phyloP scores from a whole-genome alignment of 2,113 vertebrate genomes.

The Nothocercus nigrocapillus region DNA sequence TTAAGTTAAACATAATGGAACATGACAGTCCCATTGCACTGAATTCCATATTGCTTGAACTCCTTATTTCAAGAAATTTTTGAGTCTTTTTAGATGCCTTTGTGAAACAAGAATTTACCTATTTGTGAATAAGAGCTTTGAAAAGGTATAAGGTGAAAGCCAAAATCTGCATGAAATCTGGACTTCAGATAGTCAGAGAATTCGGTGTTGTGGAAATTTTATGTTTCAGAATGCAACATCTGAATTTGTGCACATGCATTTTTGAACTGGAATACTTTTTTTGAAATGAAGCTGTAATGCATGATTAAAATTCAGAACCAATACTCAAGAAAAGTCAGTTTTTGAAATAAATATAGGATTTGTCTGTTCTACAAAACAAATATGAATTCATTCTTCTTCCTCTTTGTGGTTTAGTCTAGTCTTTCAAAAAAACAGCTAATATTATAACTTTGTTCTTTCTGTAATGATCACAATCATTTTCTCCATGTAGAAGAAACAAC shows the following conservation, averaged over 20 bases:
- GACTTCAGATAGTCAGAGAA: not conserved
- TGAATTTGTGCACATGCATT: not conserved
- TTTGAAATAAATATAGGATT: not conserved
- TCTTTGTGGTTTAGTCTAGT: conserved; percentile 6
- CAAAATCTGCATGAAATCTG: not conserved
- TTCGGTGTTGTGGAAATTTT: not conserved
- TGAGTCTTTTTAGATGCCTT: not conserved
- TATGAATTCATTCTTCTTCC: conserved; percentile 30
- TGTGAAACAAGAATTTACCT: not conserved
- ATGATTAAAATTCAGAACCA: conserved; percentile 6
- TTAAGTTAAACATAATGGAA: not conserved
- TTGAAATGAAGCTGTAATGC: conserved; percentile 5
- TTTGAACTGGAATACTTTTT: conserved; percentile 10
- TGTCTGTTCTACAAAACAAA: not conserved
- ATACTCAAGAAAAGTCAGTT: not conserved
- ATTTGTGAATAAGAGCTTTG: not conserved
- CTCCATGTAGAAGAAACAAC: not conserved
- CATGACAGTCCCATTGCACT: not conserved
- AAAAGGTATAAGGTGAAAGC: not conserved
- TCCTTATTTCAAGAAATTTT: not conserved
- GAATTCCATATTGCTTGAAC: not conserved
- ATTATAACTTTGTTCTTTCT: conserved; percentile 27
- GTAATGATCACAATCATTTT: not conserved
- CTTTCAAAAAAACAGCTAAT: conserved; percentile 1
- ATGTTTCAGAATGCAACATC: not conserved